phyloP scores from a whole-genome alignment of 2,113 vertebrate species.

The Kobus ellipsiprymnus region DNA sequence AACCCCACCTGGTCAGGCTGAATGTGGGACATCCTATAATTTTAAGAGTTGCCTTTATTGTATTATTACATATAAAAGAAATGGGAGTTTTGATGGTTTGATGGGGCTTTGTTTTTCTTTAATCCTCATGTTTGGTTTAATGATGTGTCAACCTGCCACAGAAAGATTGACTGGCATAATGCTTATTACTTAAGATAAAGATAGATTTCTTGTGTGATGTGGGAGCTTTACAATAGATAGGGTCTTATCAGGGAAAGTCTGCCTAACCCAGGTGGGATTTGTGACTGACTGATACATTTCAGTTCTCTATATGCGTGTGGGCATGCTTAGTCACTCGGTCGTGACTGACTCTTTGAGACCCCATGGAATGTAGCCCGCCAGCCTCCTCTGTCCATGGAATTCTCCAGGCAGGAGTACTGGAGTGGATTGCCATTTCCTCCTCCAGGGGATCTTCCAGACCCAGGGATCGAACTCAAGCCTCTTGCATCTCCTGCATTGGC shows the following conservation, averaged over 20 bases:
- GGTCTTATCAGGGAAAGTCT: conserved; percentile 70
- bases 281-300: conserved; percentile 57
- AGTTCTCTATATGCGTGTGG: background rate
- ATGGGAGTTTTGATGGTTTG: conserved; percentile 30
- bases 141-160: conserved; percentile 66
- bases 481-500: background rate
- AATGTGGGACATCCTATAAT: conserved; percentile 15
- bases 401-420: background rate
- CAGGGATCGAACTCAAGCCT: background rate
- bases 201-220: conserved; percentile 69
- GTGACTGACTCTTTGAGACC: background rate
- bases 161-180: conserved; percentile 69
- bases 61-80: conserved; percentile 43
- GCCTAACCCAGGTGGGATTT: conserved; percentile 67
- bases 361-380: background rate
- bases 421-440: background rate
- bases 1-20: background rate
- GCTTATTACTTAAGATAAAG: conserved; percentile 76
- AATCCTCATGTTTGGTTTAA: conserved; percentile 70
- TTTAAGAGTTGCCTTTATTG: conserved; percentile 43
- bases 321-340: background rate
- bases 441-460: background rate
- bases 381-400: background rate
- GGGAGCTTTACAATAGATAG: conserved; percentile 65
- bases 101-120: conserved; percentile 34